phyloP scores from a whole-genome alignment of 1,140 invertebrate genomes.

The Steinernema feltiae region DNA sequence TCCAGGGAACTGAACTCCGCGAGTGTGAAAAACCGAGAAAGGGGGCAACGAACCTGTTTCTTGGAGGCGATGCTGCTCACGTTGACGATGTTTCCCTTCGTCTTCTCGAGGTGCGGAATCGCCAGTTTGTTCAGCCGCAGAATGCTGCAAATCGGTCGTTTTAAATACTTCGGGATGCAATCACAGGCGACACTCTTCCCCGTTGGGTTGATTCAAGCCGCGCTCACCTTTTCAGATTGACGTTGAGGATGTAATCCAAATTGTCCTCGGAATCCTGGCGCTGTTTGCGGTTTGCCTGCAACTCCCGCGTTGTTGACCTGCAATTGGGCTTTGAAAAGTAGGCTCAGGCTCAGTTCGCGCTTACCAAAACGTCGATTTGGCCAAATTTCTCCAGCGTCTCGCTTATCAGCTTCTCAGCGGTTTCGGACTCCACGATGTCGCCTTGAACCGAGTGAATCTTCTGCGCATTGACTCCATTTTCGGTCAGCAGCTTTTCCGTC shows the following conservation, averaged over 20 bases:
- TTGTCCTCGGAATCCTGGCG: background rate
- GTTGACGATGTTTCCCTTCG: conserved; percentile 80
- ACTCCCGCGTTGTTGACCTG: conserved; percentile 4
- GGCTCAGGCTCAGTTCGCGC: background rate
- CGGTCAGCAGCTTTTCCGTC: conserved; percentile 1
- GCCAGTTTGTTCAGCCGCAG: conserved; percentile 77
- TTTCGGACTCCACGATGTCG: conserved; percentile 19
- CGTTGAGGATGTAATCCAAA: conserved; percentile 34
- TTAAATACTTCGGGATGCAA: background rate
- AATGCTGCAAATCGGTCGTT: conserved; percentile 56
- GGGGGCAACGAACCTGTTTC: background rate
- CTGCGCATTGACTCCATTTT: conserved; percentile 15
- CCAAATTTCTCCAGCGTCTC: conserved; percentile 46
- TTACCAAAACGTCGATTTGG: conserved; percentile 39
- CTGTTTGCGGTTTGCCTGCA: background rate
- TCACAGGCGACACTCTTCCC: background rate
- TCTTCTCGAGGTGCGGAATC: conserved; percentile 73
- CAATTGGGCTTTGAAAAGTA: background rate
- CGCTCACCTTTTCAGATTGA: conserved; percentile 34
- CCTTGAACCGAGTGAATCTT: conserved; percentile 27
- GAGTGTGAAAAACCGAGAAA: background rate
- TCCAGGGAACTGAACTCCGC: background rate
- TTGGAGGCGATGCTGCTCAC: conserved; percentile 80
- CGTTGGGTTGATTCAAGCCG: background rate
- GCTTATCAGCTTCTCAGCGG: conserved; percentile 27